phyloP scores from a whole-genome alignment of 2,888 invertebrate species.

The Axea sp. region DNA sequence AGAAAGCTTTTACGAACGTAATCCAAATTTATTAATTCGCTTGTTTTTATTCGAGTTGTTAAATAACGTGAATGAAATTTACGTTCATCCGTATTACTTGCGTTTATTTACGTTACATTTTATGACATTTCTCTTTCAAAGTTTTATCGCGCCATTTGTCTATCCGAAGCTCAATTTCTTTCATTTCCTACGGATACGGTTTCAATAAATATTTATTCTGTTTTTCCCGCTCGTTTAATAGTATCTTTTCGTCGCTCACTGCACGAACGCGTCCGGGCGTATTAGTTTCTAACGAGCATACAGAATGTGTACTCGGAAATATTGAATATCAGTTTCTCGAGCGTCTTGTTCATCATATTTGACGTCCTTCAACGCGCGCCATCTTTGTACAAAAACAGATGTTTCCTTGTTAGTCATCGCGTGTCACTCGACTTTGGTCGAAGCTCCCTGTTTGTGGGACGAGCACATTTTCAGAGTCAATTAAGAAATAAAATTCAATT shows the following conservation, averaged over 20 bases:
- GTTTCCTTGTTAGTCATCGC: constrained; percentile 43
- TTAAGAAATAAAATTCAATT: constrained; percentile 52
- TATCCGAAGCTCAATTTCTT: too few relatives aligned
- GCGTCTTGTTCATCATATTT: constrained; percentile 30
- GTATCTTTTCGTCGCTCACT: too few relatives aligned
- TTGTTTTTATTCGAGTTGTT: constrained; percentile 4
- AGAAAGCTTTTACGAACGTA: constrained; percentile 2
- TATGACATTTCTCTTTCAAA: constrained; percentile 7
- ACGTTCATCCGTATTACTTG: neutral
- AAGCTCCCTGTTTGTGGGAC: constrained; percentile 23
- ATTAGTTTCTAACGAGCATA: too few relatives aligned
- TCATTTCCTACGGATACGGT: too few relatives aligned
- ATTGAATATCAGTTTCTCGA: constrained; percentile 26
- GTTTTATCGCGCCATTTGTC: constrained; percentile 2
- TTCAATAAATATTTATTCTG: too few relatives aligned
- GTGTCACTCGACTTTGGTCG: constrained; percentile 22
- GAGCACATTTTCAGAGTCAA: constrained; percentile 29
- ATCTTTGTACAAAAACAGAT: constrained; percentile 46
- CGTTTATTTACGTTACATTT: constrained; percentile 9
- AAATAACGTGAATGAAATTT: constrained; percentile 1
- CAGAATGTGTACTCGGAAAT: constrained; percentile 32
- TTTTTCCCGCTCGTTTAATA: too few relatives aligned
- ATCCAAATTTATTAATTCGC: neutral
- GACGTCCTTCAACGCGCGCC: constrained; percentile 31
- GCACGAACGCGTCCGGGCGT: too few relatives aligned